Evolutionary conservation across 2,797 vertebrate species (phyloP).

Genomic region (Podarcis siculus): DNA sequence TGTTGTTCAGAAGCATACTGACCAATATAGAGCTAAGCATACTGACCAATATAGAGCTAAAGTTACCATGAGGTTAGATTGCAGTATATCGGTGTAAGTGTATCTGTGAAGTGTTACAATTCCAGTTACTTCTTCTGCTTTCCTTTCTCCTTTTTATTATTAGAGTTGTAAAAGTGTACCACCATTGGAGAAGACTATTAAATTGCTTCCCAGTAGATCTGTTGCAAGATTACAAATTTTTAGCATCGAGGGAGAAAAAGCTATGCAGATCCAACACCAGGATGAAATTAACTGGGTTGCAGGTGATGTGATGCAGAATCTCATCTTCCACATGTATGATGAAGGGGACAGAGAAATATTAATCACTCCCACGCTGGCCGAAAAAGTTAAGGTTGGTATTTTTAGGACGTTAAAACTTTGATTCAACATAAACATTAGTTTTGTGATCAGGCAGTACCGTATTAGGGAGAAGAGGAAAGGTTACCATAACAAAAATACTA

Average conservation of each 20-base stretch:
- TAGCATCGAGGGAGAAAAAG: constrained; percentile 77
- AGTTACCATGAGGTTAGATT: background rate
- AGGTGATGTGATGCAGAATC: constrained; percentile 83
- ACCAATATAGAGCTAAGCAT: background rate
- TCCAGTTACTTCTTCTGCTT: background rate
- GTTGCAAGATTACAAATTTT: constrained; percentile 83
- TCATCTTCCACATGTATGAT: constrained; percentile 88
- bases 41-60: background rate
- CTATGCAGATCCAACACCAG: constrained; percentile 83
- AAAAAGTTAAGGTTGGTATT: constrained; percentile 86
- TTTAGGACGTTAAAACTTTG: constrained; percentile 48
- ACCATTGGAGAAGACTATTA: constrained; percentile 80
- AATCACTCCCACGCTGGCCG: constrained; percentile 79
- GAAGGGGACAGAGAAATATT: constrained; percentile 84
- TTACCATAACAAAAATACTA: background rate
- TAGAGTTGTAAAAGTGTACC: constrained; percentile 83
- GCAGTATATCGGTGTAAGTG: background rate
- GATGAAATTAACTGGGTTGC: constrained; percentile 88
- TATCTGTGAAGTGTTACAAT: background rate
- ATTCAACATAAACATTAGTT: background rate
- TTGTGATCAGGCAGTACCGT: too few species aligned
- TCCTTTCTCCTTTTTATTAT: constrained; percentile 51
- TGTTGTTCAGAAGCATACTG: background rate
- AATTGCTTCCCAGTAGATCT: constrained; percentile 85
- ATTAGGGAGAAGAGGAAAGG: background rate